phyloP scores from a whole-genome alignment of 2,797 vertebrate genomes.

The Buceros bicornis region DNA sequence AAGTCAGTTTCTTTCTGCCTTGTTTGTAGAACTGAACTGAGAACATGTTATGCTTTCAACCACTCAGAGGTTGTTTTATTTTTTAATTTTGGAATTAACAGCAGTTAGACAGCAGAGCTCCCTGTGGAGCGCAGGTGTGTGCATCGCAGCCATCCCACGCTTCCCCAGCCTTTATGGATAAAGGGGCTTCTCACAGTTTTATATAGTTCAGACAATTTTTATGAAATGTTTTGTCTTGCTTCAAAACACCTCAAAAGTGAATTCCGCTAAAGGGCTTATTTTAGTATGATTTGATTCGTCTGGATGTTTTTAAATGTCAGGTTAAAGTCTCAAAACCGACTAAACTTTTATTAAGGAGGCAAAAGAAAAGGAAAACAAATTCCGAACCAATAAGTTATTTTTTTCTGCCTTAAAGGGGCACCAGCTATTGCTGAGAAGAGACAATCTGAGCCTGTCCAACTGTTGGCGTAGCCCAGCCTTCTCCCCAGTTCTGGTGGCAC shows the following conservation, averaged over 20 bases:
- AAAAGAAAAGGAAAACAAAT: conserved; percentile 47
- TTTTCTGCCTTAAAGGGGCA: conserved; percentile 72
- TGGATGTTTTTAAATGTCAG: conserved; percentile 28
- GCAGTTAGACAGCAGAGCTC: conserved; percentile 24
- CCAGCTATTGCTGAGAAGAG: conserved; percentile 75
- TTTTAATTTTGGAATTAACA: neutral
- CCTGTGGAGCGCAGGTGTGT: neutral
- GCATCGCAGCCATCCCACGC: neutral
- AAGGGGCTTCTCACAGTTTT: neutral
- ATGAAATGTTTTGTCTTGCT: conserved; percentile 10
- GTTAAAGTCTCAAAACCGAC: conserved; percentile 49
- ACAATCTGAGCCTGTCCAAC: conserved; percentile 75
- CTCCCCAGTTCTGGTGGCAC: conserved; percentile 66
- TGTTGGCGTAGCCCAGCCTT: conserved; percentile 48
- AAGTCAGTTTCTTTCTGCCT: conserved; percentile 43
- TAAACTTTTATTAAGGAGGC: conserved; percentile 2
- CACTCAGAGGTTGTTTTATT: neutral
- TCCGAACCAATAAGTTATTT: neutral
- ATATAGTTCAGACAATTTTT: conserved; percentile 28
- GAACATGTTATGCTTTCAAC: neutral
- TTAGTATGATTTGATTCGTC: neutral
- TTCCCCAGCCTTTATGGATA: neutral
- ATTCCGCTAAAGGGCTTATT: conserved; percentile 64
- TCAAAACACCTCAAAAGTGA: conserved; percentile 42
- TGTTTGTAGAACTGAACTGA: conserved; percentile 3